These are phyloP conservation scores for Leucania comma DNA, from an alignment of 2,888 invertebrate species.

Conservation along the genomic window DNA sequence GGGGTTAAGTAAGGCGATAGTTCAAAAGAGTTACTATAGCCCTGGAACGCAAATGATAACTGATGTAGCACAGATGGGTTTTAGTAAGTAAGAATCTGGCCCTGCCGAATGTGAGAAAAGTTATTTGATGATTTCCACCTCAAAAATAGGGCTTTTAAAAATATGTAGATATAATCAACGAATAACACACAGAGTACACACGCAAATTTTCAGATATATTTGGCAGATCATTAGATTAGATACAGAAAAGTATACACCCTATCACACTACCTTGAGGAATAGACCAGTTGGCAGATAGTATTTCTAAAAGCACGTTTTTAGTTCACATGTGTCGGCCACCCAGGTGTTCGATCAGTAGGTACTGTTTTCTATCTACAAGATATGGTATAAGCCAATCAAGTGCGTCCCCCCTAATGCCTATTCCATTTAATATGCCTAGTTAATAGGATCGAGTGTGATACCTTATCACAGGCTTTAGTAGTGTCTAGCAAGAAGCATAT, in stretches of 20 bases:
- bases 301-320: neutral
- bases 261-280: neutral
- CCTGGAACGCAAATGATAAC: too few relatives aligned
- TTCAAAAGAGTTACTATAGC: too few relatives aligned
- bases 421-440: neutral
- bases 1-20: too few relatives aligned
- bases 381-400: constrained; percentile 3
- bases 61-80: too few relatives aligned
- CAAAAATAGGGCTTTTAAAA: too few relatives aligned
- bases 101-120: too few relatives aligned
- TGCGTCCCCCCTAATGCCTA: neutral
- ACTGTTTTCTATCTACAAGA: neutral
- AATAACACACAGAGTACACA: too few relatives aligned
- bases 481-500: neutral
- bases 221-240: neutral
- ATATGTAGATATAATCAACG: too few relatives aligned
- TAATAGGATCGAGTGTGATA: neutral
- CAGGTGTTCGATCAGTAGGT: neutral
- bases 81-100: too few relatives aligned
- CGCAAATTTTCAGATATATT: neutral
- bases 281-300: neutral
- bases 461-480: constrained; percentile 3
- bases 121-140: too few relatives aligned
- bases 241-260: neutral
- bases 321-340: neutral